Conservation (phyloP, 2,113 vertebrate species). For the Synodontis membranacea region DNA sequence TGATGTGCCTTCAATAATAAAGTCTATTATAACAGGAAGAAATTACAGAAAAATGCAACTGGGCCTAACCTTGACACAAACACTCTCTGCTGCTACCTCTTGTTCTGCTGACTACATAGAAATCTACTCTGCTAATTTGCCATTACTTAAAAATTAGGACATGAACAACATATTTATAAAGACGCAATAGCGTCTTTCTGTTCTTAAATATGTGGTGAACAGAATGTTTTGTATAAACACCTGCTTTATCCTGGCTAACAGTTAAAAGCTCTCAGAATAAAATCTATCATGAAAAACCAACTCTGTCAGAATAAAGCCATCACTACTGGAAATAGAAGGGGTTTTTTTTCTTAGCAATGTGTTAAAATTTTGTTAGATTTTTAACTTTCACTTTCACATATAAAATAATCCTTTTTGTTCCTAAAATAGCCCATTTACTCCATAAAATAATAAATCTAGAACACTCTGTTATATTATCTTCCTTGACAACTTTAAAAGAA, state of each 20-base stretch:
- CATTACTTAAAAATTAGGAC: not conserved
- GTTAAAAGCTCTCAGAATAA: not conserved
- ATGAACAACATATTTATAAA: not conserved
- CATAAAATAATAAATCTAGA: conserved; percentile 19
- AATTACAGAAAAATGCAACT: conserved; percentile 21
- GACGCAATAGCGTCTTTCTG: not conserved
- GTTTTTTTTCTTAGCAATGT: not conserved
- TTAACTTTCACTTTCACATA: not conserved
- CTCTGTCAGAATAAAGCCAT: not conserved
- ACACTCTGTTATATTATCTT: not conserved
- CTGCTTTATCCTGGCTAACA: not conserved
- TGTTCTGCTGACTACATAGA: conserved; percentile 1
- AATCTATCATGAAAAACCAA: conserved; percentile 3
- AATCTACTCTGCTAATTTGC: not conserved
- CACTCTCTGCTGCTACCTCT: not conserved
- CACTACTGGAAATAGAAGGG: not conserved
- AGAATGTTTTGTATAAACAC: not conserved
- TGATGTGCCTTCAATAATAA: not conserved
- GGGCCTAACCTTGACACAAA: not conserved
- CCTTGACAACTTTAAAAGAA: not conserved
- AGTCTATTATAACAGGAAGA: not conserved
- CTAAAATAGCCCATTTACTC: not conserved
- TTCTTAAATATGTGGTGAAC: not conserved
- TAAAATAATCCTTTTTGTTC: conserved; percentile 4
- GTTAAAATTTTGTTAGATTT: not conserved